Evolutionary conservation across 2,113 vertebrate species (phyloP).

Genomic region (Nyctibius bracteatus): DNA sequence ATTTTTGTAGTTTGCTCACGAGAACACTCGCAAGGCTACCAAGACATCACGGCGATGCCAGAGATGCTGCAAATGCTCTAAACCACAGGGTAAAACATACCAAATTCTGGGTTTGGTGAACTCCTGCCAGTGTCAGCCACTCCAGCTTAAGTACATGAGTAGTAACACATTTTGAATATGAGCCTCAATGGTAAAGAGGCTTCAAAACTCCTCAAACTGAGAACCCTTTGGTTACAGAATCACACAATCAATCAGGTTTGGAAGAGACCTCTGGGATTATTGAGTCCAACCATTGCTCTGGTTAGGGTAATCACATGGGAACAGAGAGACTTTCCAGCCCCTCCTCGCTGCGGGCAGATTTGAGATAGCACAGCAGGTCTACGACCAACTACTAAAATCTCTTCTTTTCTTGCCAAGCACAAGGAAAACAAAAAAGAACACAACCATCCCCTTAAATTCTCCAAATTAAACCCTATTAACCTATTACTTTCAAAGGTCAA

Average conservation of each 20-base stretch:
- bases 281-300: too few relatives aligned
- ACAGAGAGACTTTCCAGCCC: neutral
- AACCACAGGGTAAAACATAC: neutral
- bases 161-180: neutral
- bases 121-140: neutral
- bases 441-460: neutral
- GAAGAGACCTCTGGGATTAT: too few relatives aligned
- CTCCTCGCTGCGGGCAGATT: neutral
- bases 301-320: neutral
- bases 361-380: neutral
- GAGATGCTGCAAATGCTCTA: neutral
- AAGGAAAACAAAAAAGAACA: neutral
- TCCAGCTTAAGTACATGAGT: neutral
- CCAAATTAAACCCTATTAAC: constrained; percentile 31
- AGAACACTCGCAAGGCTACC: neutral
- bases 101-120: neutral
- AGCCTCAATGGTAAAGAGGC: neutral
- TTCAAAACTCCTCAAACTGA: neutral
- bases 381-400: neutral
- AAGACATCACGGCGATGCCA: neutral
- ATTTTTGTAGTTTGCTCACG: neutral
- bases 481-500: neutral
- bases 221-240: too few relatives aligned
- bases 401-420: neutral
- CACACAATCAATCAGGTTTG: too few relatives aligned